Conservation (phyloP, 1,140 invertebrate species). For the Diuraphis noxia region DNA sequence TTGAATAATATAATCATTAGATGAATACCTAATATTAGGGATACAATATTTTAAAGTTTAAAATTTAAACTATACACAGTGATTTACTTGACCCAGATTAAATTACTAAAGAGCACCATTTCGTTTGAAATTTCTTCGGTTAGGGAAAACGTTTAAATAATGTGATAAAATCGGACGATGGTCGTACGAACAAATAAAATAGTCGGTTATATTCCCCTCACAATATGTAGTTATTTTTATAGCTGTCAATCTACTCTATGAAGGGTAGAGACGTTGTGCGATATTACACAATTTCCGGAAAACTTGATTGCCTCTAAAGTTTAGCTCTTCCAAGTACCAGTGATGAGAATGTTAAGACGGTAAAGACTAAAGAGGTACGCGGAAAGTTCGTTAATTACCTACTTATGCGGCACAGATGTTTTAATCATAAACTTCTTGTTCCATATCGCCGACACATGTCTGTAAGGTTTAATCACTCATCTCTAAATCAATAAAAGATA, state of each 20-base stretch:
- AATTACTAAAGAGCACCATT: background rate
- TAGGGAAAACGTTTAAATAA: background rate
- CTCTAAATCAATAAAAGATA: background rate
- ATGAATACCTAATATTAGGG: background rate
- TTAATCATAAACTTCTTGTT: conserved; percentile 10
- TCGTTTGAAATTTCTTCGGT: background rate
- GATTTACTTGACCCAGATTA: no score
- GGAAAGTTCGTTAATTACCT: conserved; percentile 32
- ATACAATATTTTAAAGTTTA: background rate
- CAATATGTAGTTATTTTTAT: background rate
- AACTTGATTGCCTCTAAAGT: background rate
- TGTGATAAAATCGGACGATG: background rate
- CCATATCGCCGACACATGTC: background rate
- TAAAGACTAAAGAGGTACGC: background rate
- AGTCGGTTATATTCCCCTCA: background rate
- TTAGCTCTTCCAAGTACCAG: background rate
- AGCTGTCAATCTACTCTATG: background rate
- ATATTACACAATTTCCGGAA: background rate
- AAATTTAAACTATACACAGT: no score
- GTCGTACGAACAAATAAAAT: background rate
- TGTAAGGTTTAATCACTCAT: background rate
- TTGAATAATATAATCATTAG: background rate
- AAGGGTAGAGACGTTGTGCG: background rate
- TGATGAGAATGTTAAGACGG: background rate
- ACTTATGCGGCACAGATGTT: background rate